Base-by-base conservation (phyloP, 2,888 invertebrate species). In the Euzophera pinguis region DNA sequence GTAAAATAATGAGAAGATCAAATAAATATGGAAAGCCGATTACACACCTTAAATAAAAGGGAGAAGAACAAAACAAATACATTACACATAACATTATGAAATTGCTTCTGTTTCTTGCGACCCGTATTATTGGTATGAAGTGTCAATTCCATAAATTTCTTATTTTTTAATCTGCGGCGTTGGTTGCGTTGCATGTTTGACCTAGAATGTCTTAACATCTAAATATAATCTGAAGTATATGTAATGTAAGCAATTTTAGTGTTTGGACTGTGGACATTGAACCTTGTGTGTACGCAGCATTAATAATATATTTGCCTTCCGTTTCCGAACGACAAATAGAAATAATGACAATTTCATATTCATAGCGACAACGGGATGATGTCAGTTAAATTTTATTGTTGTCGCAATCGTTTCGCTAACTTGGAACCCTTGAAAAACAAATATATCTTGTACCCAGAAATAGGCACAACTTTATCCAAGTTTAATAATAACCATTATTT, bases 191-290 rank as follows among this genome's bases (percentile, higher is more conserved):
- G 60, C 56, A 56, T 56, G 55, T 51, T 55, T 56, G 61, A 57
- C 61, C 60, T 60, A 60, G 57, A 59, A 59, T 58, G 53, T 52
- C 53, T 39, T 50, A 45, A 57, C 57, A 56, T 59, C 58, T 61
- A 57, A 58, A 62, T 61, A 60, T 64, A 60, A 57, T 50, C 22
- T 14, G 53, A 57, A 54, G 39, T 52, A 52, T 29, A 14, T 9
- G 13, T 34, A 45, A 16, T 41, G 45, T 37, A 29, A 42, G 45
- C 47, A 52, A 34, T 49, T 55, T 50, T 39, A 29, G 17, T 42
- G 16, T 16, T 17, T 45, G 5, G 27, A 27, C 38, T 45, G 32
- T 45, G 45, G 45, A 45, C 45, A 16, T 41, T 41, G 45, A 41
- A 51, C 43, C 13, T 45, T 32, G 32, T 32, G 32, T 34, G 32